Base-by-base conservation (phyloP, 2,113 vertebrate genomes). In the Psephotus haematonotus region DNA sequence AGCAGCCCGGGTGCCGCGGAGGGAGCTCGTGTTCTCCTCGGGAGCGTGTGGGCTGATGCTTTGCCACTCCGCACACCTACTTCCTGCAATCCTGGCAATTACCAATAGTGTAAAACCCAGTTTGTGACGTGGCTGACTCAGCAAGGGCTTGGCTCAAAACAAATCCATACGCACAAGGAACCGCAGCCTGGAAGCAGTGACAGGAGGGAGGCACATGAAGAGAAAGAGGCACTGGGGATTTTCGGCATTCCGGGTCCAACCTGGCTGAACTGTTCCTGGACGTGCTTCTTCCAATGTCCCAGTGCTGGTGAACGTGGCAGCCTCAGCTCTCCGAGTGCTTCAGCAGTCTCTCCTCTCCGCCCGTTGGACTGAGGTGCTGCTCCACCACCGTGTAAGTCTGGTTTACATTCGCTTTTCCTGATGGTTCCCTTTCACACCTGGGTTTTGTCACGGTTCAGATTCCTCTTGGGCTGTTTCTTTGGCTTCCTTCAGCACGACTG, bases 111-210 rank as follows among this genome's bases (percentile, higher is more conserved):
- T 55, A 97, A 97, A 97, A 92, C 97, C 95, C 46, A 8, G 97
- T 92, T 97, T 93, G 97, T 97, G 95, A 98, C 96, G 95, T 97
- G 97, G 93, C 96, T 98, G 98, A 98, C 96, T 98, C 98, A 98
- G 95, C 95, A 94, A 96, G 97, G 97, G 97, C 93, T 97, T 93
- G 97, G 96, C 98, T 97, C 94, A 95, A 96, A 97, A 98, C 97
- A 97, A 97, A 97, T 85, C 95, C 96, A 92, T 64, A 55, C 41
- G 43, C 79, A 62, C 96, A 96, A 87, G 91, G 95, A 50, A 90
- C 92, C 20, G 77, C 93, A 93, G 95, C 75, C 88, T 22, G 11
- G 76, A 92, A 92, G 93, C 33, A 70, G 91, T 8, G 7, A 35
- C 69, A 55, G 84, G 96, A 88, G 79, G 84, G 96, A 88, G 79